Evolutionary conservation across 2,888 invertebrate species (phyloP).

Genomic region (Peribatodes rhomboidaria): DNA sequence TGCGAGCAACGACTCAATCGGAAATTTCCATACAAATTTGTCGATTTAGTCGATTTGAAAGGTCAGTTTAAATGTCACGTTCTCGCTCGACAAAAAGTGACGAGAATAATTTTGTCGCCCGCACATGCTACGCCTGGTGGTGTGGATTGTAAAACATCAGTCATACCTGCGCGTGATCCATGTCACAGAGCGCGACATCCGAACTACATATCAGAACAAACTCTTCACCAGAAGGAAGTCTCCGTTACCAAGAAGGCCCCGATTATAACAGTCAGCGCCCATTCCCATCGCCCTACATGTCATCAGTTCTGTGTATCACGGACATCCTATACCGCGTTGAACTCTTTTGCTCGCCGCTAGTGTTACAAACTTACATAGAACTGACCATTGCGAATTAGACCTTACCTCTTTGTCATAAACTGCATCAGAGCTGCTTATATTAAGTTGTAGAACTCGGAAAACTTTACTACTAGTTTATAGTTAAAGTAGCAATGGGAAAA

Average conservation of each 20-base stretch:
- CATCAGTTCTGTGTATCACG: conserved; percentile 15
- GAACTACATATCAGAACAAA: neutral
- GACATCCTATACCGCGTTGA: conserved; percentile 31
- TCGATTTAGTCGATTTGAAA: too few relatives aligned
- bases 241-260: neutral
- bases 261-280: conserved; percentile 5
- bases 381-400: neutral
- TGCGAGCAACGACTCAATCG: too few relatives aligned
- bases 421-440: neutral
- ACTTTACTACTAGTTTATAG: neutral
- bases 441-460: conserved; percentile 2
- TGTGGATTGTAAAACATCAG: neutral
- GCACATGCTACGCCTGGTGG: too few relatives aligned
- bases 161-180: neutral
- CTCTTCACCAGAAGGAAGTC: conserved; percentile 14
- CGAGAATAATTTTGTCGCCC: too few relatives aligned
- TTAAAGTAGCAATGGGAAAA: conserved; percentile 1
- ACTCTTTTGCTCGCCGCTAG: conserved; percentile 30
- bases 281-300: conserved; percentile 14
- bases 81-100: too few relatives aligned
- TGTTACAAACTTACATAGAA: neutral
- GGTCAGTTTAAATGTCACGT: too few relatives aligned
- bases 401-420: neutral
- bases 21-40: too few relatives aligned
- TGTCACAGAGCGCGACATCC: neutral